Evolutionary conservation across 2,797 vertebrate genomes (phyloP), one percentile per base, ranked within the genome.

Genomic region (Diplodus sargus): DNA sequence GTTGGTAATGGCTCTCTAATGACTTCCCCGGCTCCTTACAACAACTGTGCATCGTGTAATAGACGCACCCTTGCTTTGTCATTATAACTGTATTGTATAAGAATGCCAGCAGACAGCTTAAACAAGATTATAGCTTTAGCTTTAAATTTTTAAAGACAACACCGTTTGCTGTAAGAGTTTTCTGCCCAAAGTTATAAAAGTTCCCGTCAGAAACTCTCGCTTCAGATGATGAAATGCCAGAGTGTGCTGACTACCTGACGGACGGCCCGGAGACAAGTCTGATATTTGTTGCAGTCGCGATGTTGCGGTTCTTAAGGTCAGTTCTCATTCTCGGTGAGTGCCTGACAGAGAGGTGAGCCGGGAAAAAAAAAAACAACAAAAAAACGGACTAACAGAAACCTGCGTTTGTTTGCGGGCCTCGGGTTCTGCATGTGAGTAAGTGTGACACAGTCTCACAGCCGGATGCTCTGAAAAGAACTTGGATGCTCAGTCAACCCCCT

Each of bases 231-330:
- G 75, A 81, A 85, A 84, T 81, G 59, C 70, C 69, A 65, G 39
- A 65, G 57, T 39, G 51, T 53, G 56, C 79, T 59, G 69, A 34
- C 69, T 51, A 56, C 57, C 78, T 76, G 78, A 68, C 28, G 14
- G 51, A 22, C 23, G 34, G 65, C 82, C 73, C 8, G 17, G 34
- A 84, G 77, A 73, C 57, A 43, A 57, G 51, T 77, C 53, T 79
- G 71, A 48, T 76, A 74, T 85, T 78, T 86, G 61, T 72, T 75
- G 28, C 12, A 52, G 58, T 69, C 34, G 0, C 49, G 53, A 75
- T 73, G 77, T 58, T 59, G 42, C 25, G 56, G 17, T 64, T 86
- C 64, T 86, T 77, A 72, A 90, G 83, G 82, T 91, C 62, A 81
- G 11, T 56, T 77, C 59, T 66, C 34, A 22, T 72, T 75, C 45